Evolutionary conservation across 1,140 invertebrate species (phyloP).

Genomic region (Bombus superbus): DNA sequence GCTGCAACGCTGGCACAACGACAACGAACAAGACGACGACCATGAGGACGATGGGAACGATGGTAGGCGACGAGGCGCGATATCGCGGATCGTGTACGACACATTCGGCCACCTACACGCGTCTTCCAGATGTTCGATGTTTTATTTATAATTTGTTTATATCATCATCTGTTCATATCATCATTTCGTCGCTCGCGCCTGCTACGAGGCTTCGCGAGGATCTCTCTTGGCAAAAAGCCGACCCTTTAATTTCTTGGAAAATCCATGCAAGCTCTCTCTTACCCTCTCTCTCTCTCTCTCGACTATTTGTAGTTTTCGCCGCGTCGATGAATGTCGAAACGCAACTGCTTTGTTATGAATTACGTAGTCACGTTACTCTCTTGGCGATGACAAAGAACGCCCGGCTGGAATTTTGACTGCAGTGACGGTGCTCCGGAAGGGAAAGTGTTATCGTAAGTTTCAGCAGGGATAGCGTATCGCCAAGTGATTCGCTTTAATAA

Average conservation of each 20-base stretch:
- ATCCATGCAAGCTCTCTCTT: too few species aligned
- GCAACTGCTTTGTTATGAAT: not conserved
- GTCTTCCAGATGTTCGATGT: constrained; percentile 73
- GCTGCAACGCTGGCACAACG: constrained; percentile 71
- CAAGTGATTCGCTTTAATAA: constrained; percentile 24
- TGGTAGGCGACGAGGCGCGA: not conserved
- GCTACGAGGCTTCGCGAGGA: constrained; percentile 9
- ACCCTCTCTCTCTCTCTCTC: too few species aligned
- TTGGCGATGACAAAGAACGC: not conserved
- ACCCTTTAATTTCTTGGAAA: not conserved
- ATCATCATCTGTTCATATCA: constrained; percentile 73
- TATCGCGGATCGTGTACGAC: constrained; percentile 23
- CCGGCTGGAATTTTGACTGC: too few species aligned
- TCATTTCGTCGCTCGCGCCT: constrained; percentile 35
- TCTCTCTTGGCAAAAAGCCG: not conserved
- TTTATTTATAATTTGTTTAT: constrained; percentile 81
- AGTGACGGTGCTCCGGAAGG: not conserved
- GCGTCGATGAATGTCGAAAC: too few species aligned
- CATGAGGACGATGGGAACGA: constrained; percentile 27
- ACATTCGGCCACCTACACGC: constrained; percentile 29
- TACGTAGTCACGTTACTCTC: not conserved
- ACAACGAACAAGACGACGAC: constrained; percentile 56
- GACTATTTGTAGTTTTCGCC: not conserved
- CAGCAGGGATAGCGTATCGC: not conserved
- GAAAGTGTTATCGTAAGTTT: not conserved